Evolutionary conservation across 2,113 vertebrate species (phyloP), one percentile per base, ranked within the genome.

Genomic region (Eclectus roratus): DNA sequence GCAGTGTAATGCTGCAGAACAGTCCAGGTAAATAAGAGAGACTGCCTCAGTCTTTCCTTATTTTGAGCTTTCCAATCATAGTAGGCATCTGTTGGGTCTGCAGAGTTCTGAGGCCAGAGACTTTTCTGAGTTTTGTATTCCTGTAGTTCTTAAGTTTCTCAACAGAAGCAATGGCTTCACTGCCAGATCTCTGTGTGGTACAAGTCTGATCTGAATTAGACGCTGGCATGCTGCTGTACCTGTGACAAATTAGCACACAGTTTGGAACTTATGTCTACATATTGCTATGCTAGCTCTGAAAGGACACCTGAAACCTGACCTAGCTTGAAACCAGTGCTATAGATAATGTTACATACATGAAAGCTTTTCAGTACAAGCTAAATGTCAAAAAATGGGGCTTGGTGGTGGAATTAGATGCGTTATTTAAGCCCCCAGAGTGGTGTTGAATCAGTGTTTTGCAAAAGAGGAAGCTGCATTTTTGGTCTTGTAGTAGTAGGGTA

Each of bases 351-450:
- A 52, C 31, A 47, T 91, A 33, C 89, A 43, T 69, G 64, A 49
- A 80, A 91, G 37, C n/a, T 70, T 83, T 86, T 37, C 58, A 69
- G 28, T 68, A 17, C 33, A 49, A 80, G 43, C 41, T 63, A 64
- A 70, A n/a, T 71, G 21, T 21, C 8, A 3, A 64, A 77, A 60
- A 46, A 49, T 5, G 1, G 14, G 3, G 0, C 0, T 23, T 12
- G n/a, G 11, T 53, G 4, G 17, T 33, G 5, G 24, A 79, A 52
- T 82, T 58, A 47, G 11, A 65, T 61, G 21, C 58, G 47, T 55
- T n/a, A 2, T 17, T 69, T 81, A 25, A 74, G 17, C 43, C 24
- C 27, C 11, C 23, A 20, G 41, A 33, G 11, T 70, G 41, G 20
- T 44, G 39, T 2, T 4, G 3, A 44, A 55, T 47, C 46, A 52